Evolutionary conservation across 2,113 vertebrate genomes (phyloP).

Genomic region (Nibea albiflora): DNA sequence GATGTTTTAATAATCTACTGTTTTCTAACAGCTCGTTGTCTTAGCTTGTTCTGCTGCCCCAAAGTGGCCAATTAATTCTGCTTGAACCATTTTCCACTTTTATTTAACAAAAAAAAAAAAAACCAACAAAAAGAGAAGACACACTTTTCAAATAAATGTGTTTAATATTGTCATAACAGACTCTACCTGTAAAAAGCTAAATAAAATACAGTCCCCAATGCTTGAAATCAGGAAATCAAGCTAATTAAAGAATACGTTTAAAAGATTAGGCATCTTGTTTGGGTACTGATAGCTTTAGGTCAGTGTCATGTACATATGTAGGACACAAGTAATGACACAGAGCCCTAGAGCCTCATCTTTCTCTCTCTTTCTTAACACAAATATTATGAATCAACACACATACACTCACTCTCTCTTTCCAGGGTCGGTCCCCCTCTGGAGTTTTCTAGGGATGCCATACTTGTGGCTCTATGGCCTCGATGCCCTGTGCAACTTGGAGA

Average conservation of each 20-base stretch:
- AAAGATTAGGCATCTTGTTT: no score
- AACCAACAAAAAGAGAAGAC: no score
- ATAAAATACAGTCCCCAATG: background rate
- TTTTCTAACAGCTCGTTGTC: background rate
- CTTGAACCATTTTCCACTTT: background rate
- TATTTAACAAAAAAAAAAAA: no score
- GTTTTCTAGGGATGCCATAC: background rate
- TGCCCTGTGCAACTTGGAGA: conserved; percentile 23
- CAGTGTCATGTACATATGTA: background rate
- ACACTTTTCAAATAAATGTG: background rate
- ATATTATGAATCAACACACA: background rate
- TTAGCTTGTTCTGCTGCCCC: background rate
- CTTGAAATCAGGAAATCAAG: no score
- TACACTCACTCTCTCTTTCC: conserved; percentile 9
- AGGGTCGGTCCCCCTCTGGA: conserved; percentile 19
- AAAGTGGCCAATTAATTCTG: background rate
- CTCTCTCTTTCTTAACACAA: background rate
- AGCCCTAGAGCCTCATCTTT: no score
- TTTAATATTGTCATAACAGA: background rate
- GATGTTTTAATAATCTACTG: background rate
- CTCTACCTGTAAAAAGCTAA: background rate
- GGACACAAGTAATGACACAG: no score
- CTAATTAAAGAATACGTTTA: no score
- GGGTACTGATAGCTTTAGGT: background rate
- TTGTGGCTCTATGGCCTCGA: background rate